Base-by-base conservation (phyloP, 2,888 invertebrate genomes). In the Hedychridium roseum region DNA sequence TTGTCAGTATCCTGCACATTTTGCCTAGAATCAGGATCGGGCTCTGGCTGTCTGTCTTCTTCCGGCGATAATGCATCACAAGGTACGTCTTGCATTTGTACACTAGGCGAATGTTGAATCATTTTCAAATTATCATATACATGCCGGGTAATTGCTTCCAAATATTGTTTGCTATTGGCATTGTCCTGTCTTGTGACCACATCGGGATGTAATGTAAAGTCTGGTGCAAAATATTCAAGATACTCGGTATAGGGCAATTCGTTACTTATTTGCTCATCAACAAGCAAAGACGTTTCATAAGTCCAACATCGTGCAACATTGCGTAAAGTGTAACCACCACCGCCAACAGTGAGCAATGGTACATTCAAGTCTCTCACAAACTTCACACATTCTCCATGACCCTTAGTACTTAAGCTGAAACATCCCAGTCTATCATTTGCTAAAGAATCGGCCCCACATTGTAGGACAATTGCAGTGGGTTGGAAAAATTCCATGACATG, bases 241-340 rank as follows among this genome's bases (percentile, higher is more conserved):
- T 97, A 99, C 75, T 98, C 97, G 1, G 92, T 95, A 76, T 92
- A 92, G 0, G 99, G 99, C 27, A 99, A 83, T 72, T 98, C 97
- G 76, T 97, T 94, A 37, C 91, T 91, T 46, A 99, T 94, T 50
- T 88, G 88, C 70, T 97, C 94, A 70, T 97, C 97, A 0, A 97
- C 87, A 1, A 98, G 80, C 0, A 99, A 81, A 0, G 97, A 94
- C 0, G 99, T 99, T 80, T 99, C 99, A 70, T 97, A 97, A 0
- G 98, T 97, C 99, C 99, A 99, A 78, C 97, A 98, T 2, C 99
- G 85, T 0, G 99, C 98, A 0, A 99, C 98, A 78, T 99, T 99
- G 18, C 96, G 84, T 16, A 97, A 82, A 0, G 97, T 99, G 78
- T 98, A 99, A 1, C 89, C 86, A 4, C 88, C 88, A 1, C 89